Conservation (phyloP, 2,888 invertebrate species). For the Sclerodermus sp. region DNA sequence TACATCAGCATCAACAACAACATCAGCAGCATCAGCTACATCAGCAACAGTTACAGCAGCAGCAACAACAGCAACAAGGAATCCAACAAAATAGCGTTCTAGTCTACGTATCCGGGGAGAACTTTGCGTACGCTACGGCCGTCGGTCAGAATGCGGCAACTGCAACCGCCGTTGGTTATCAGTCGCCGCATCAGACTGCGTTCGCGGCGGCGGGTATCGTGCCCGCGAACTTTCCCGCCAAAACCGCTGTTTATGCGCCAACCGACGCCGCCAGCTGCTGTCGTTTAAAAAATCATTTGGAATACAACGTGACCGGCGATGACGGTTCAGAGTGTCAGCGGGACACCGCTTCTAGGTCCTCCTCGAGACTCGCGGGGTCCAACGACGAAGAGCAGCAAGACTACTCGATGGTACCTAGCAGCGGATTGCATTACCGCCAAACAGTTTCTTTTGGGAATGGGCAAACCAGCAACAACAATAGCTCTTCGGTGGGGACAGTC, state of each 20-base stretch:
- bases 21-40: slow-evolving; percentile 35
- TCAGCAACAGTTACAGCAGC: slow-evolving; percentile 16
- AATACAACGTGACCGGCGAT: slow-evolving; percentile 9
- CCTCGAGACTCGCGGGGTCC: slow-evolving; percentile 6
- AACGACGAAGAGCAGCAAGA: slow-evolving; percentile 1
- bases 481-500: slow-evolving; percentile 7
- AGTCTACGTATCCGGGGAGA: slow-evolving; percentile 64
- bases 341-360: slow-evolving; percentile 12
- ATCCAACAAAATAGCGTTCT: slow-evolving; percentile 61
- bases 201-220: slow-evolving; percentile 29
- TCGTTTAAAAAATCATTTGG: slow-evolving; percentile 21
- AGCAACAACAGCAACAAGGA: slow-evolving; percentile 29
- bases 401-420: too few species aligned
- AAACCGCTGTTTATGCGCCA: slow-evolving; percentile 31
- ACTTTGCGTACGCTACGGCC: slow-evolving; percentile 61
- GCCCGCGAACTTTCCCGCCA: slow-evolving; percentile 29
- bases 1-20: slow-evolving; percentile 27
- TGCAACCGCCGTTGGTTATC: slow-evolving; percentile 50
- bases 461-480: slow-evolving; percentile 3
- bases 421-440: not conserved
- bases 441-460: slow-evolving; percentile 11
- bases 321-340: not conserved
- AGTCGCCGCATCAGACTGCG: slow-evolving; percentile 30
- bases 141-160: slow-evolving; percentile 59
- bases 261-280: slow-evolving; percentile 23